Evolutionary conservation across 1,140 invertebrate genomes (phyloP), one percentile per base, ranked within the genome.

Genomic region (Stegodyphus dumicola): DNA sequence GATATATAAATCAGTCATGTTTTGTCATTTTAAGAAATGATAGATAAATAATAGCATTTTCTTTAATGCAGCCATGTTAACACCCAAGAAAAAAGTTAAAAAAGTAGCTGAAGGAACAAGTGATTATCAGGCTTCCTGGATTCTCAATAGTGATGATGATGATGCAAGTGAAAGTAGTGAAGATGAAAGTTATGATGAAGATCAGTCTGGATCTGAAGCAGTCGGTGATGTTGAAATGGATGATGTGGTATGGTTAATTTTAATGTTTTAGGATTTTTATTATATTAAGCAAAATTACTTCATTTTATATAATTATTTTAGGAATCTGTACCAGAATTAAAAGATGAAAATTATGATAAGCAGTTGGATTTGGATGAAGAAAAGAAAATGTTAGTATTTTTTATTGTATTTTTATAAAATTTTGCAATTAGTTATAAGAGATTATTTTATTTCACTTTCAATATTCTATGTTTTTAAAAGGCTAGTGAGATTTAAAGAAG

Each of bases 101-200:
- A 94, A 93, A 89, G 94, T 98, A 49, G 97, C 97, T 0, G 96
- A 97, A 91, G 98, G 98, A 65, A 97, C 96, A 89, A 99, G 97
- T 13, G 95, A 96, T 78, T 99, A 99, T 91, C 98, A 99, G 91
- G 96, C 97, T 48, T 95, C 97, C 54, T 99, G 98, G 98, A 98
- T 99, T 90, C 92, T 95, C 6, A 92, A 93, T 81, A 86, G 87
- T 79, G 88, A 90, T 7, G 85, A 88, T 77, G 88, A 53, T 75
- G 88, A 69, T 70, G 75, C 53, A 5, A 52, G 74, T 49, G 84
- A 85, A 64, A 53, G 18, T 77, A 49, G 60, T 54, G 80, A 84
- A 73, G 64, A n/a, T 81, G 60, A 49, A 6, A 6, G 2, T 5
- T 33, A 33, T 33, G 56, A 65, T 71, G 71, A 69, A 60, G 75